Conservation (phyloP, 2,888 invertebrate species). For the Geotrupes spiniger region DNA sequence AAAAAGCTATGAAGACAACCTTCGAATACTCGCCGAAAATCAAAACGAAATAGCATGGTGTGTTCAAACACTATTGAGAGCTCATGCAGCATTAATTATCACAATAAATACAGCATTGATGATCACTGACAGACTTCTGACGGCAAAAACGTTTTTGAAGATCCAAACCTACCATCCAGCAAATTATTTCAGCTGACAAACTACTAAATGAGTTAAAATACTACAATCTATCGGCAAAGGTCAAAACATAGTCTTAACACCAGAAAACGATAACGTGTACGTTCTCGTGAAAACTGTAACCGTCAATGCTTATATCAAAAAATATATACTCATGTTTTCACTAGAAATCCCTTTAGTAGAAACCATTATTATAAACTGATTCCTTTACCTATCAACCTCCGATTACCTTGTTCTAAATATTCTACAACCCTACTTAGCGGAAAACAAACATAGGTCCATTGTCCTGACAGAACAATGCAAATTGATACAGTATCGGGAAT, state of each 20-base stretch:
- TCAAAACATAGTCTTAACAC: constrained; percentile 1
- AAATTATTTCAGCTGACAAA: constrained; percentile 5
- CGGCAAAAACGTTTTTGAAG: constrained; percentile 4
- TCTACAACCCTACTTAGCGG: constrained; percentile 8
- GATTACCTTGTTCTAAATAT: constrained; percentile 3
- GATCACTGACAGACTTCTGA: background rate
- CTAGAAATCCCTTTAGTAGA: constrained; percentile 6
- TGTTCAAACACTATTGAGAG: background rate
- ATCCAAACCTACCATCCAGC: background rate
- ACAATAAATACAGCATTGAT: background rate
- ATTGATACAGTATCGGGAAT: background rate
- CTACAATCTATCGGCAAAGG: background rate
- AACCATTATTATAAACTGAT: constrained; percentile 6
- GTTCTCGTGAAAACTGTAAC: background rate
- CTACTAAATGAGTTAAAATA: background rate
- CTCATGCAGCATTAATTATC: background rate
- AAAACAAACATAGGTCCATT: constrained; percentile 9
- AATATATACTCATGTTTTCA: background rate
- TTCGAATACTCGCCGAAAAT: constrained; percentile 4
- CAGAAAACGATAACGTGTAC: background rate
- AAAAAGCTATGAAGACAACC: background rate
- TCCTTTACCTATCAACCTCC: constrained; percentile 4
- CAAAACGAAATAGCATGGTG: constrained; percentile 1
- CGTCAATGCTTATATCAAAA: constrained; percentile 4
- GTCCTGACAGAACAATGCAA: background rate